Base-by-base conservation (phyloP, 2,113 vertebrate species). In the Engystomops pustulosus region DNA sequence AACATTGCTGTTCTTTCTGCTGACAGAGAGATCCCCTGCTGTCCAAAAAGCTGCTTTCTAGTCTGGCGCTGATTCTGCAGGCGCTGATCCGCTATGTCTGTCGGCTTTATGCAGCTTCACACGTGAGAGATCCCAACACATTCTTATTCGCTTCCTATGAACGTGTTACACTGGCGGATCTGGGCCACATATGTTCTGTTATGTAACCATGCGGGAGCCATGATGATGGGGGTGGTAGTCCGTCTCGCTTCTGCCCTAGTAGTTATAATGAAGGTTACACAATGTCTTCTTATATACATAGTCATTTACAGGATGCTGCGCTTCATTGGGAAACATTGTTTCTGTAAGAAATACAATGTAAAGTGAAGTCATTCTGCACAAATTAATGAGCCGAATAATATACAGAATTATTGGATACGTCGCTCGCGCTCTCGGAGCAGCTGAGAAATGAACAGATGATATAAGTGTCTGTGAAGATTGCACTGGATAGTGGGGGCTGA, bases 1-100 rank as follows among this genome's bases (percentile, higher is more conserved):
- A 74, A 49, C 75, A 60, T 25, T 60, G 51, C 75, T 41, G 75
- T 78, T 78, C 75, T 41, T 78, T 58, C 51, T 78, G 75, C 75
- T 60, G 53, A 78, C 75, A 78, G 32, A 23, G 53, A 78, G 51
- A 41, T 78, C 75, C 51, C 75, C 75, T 41, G 51, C 75, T 60
- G 51, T 20, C 55, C 34, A 58, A 17, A 78, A 60, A 78, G 51
- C 75, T 78, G 75, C 51, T 38, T 58, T 58, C 75, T 78, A 25
- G 75, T 77, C 75, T 78, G 32, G 49, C 75, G 17, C 75, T 15
- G 32, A 78, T 78, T 60, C 53, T 78, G 34, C 17, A 78, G 74
- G 75, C 75, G 53, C 25, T 58, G 75, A 78, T 60, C 75, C 8
- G 51, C 53, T 41, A 12, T 23, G 75, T 41, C 51, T 78, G 51